Conservation (phyloP, 2,113 vertebrate species). For the Notarius quadriscutis region DNA sequence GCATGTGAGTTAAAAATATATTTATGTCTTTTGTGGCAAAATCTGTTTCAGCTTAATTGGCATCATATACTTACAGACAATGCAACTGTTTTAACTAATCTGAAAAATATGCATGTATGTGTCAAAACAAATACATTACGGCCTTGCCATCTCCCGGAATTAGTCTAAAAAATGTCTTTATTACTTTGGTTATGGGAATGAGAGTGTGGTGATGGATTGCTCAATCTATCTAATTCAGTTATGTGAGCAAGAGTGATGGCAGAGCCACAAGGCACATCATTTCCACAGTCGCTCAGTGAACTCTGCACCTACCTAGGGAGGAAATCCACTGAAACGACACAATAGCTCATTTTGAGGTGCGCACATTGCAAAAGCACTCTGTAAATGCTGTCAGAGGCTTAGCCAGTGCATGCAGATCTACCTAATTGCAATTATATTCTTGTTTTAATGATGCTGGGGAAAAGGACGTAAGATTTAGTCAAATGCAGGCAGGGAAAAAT, state of each 20-base stretch:
- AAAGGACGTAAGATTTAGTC: neutral
- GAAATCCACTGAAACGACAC: slow-evolving; percentile 43
- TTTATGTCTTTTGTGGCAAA: neutral
- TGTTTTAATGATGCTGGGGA: slow-evolving; percentile 32
- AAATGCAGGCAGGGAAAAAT: slow-evolving; percentile 8
- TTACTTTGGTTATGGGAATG: slow-evolving; percentile 62
- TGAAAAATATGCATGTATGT: slow-evolving; percentile 41
- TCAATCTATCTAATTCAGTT: slow-evolving; percentile 67
- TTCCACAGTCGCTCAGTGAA: slow-evolving; percentile 53
- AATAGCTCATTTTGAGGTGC: slow-evolving; percentile 39
- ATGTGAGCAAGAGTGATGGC: slow-evolving; percentile 66
- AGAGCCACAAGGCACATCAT: slow-evolving; percentile 56
- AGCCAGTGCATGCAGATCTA: slow-evolving; percentile 3
- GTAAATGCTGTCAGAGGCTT: slow-evolving; percentile 29
- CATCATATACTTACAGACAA: neutral
- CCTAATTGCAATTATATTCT: slow-evolving; percentile 30
- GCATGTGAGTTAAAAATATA: neutral
- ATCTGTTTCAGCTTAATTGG: slow-evolving; percentile 15
- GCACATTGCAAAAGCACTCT: slow-evolving; percentile 2
- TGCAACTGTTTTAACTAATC: slow-evolving; percentile 28
- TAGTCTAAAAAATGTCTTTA: slow-evolving; percentile 55
- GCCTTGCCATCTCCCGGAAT: slow-evolving; percentile 45
- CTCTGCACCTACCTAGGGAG: slow-evolving; percentile 59
- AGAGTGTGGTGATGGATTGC: slow-evolving; percentile 66
- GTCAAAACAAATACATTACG: slow-evolving; percentile 48